phyloP scores from a whole-genome alignment of 2,888 invertebrate species.

The Hirudinaria manillensis region DNA sequence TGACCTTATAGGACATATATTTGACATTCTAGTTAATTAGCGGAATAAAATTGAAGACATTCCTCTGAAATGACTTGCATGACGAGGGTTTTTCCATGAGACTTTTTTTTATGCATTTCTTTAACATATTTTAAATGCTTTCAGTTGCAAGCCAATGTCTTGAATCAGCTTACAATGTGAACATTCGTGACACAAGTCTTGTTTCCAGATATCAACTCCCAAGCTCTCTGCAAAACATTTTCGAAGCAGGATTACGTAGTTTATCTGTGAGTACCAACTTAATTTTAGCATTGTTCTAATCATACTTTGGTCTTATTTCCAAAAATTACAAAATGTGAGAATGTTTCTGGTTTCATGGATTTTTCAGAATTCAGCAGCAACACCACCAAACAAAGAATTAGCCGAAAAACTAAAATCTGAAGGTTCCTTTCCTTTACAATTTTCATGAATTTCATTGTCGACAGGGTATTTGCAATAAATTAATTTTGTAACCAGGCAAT shows the following conservation, averaged over 20 bases:
- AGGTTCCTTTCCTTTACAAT: constrained; percentile 59
- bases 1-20: not conserved
- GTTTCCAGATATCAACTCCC: constrained; percentile 49
- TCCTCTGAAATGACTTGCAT: not conserved
- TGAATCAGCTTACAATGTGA: constrained; percentile 77
- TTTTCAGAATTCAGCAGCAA: constrained; percentile 36
- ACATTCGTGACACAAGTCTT: constrained; percentile 52
- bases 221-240: constrained; percentile 56
- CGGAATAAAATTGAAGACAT: not conserved
- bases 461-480: not conserved
- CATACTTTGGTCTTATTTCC: too few species aligned
- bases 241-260: constrained; percentile 41
- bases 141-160: constrained; percentile 85
- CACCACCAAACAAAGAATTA: constrained; percentile 54
- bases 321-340: too few species aligned
- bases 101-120: not conserved
- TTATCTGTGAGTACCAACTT: constrained; percentile 23
- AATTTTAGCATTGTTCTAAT: too few species aligned
- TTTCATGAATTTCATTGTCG: not conserved
- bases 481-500: constrained; percentile 50
- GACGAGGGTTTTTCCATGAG: not conserved
- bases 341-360: not conserved
- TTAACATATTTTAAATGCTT: constrained; percentile 36
- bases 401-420: constrained; percentile 81
- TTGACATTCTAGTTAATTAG: not conserved